These are phyloP conservation scores for Redunca redunca DNA, from an alignment of 2,113 vertebrate species.

Conservation along the genomic window DNA sequence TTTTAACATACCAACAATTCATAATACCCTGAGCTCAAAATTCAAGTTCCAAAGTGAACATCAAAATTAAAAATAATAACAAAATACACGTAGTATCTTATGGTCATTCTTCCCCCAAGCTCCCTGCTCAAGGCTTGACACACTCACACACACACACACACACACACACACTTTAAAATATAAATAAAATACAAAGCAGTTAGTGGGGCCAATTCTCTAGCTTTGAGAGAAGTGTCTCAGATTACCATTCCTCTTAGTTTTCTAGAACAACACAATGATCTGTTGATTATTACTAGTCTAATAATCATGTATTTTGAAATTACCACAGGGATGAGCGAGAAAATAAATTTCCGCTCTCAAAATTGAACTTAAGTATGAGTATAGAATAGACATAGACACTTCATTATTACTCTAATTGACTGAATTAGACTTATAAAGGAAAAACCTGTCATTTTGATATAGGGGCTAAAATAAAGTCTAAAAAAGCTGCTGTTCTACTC, in stretches of 20 bases:
- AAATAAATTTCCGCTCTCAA: neutral
- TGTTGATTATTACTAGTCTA: neutral
- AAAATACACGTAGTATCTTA: neutral
- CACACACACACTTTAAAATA: neutral
- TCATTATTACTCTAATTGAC: neutral
- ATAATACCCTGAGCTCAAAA: slow-evolving; percentile 9
- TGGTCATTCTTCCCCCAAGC: neutral
- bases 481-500: neutral
- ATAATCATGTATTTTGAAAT: slow-evolving; percentile 31
- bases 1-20: neutral
- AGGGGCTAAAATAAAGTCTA: neutral
- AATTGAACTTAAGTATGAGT: neutral
- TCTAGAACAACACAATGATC: neutral
- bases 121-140: neutral
- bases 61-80: slow-evolving; percentile 29
- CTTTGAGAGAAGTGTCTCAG: neutral
- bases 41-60: neutral
- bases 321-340: neutral
- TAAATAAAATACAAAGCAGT: neutral
- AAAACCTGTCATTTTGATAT: neutral
- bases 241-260: neutral
- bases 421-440: neutral
- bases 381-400: neutral
- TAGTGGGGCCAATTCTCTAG: neutral
- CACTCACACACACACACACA: neutral